Conservation (phyloP, 2,797 vertebrate species). For the Gymnoscopelus microlampas region DNA sequence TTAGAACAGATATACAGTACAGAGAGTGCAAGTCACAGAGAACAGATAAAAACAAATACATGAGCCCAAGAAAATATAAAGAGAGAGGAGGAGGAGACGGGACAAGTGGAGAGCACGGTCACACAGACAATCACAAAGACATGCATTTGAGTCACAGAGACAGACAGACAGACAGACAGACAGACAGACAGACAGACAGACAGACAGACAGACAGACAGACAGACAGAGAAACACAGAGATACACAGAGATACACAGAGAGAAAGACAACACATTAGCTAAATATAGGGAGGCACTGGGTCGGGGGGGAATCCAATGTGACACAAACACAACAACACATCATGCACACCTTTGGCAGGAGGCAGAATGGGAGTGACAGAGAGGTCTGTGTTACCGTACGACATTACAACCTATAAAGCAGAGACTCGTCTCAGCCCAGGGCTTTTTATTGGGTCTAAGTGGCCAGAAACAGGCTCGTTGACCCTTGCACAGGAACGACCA, state of each 20-base stretch:
- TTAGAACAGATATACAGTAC: constrained; percentile 64
- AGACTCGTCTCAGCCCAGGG: too few species aligned
- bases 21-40: constrained; percentile 32
- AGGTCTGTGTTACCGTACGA: not conserved
- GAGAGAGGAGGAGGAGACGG: constrained; percentile 46
- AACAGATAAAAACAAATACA: constrained; percentile 33
- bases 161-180: constrained; percentile 66
- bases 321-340: constrained; percentile 44
- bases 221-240: constrained; percentile 18
- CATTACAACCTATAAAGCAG: not conserved
- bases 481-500: not conserved
- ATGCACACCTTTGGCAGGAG: not conserved
- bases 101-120: constrained; percentile 9
- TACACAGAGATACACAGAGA: constrained; percentile 68
- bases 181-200: constrained; percentile 21
- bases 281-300: constrained; percentile 71
- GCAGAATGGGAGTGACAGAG: constrained; percentile 1
- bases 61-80: constrained; percentile 51
- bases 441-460: not conserved
- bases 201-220: constrained; percentile 49
- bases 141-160: constrained; percentile 5
- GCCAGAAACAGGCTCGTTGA: constrained; percentile 10
- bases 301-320: constrained; percentile 70
- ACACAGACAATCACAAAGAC: constrained; percentile 10
- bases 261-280: constrained; percentile 83